Evolutionary conservation across 2,113 vertebrate genomes (phyloP).

Genomic region (Dipodomys stephensi): DNA sequence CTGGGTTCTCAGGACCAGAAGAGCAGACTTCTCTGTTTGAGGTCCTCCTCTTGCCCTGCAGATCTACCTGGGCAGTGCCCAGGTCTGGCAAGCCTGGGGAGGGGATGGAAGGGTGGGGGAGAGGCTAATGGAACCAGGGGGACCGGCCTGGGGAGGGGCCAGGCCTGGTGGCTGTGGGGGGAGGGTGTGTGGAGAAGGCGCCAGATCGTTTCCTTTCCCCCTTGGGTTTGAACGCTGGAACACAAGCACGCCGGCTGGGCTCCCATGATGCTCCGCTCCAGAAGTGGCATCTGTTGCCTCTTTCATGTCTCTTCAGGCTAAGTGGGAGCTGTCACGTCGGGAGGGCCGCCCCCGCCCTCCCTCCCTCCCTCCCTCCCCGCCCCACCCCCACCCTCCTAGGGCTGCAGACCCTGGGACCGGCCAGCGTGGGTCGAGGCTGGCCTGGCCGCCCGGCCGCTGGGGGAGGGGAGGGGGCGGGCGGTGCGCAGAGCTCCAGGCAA

Average conservation of each 20-base stretch:
- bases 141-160: neutral
- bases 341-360: slow-evolving; percentile 91
- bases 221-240: slow-evolving; percentile 82
- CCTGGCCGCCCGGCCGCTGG: slow-evolving; percentile 57
- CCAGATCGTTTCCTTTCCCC: slow-evolving; percentile 35
- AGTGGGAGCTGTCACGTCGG: slow-evolving; percentile 98
- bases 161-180: neutral
- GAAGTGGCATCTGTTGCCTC: slow-evolving; percentile 99
- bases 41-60: neutral
- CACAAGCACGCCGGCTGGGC: slow-evolving; percentile 86
- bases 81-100: neutral
- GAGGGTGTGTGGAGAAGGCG: slow-evolving; percentile 27
- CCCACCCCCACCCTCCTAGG: slow-evolving; percentile 81
- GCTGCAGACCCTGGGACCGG: slow-evolving; percentile 68
- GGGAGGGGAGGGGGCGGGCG: slow-evolving; percentile 82
- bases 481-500: slow-evolving; percentile 96
- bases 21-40: neutral
- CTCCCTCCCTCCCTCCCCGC: slow-evolving; percentile 88
- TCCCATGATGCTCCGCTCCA: slow-evolving; percentile 98
- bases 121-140: neutral
- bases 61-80: neutral
- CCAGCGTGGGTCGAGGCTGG: slow-evolving; percentile 22
- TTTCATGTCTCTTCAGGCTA: slow-evolving; percentile 98
- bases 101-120: neutral
- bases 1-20: slow-evolving; percentile 14